Evolutionary conservation across 2,113 vertebrate species (phyloP).

Genomic region (Hystrix cristata): DNA sequence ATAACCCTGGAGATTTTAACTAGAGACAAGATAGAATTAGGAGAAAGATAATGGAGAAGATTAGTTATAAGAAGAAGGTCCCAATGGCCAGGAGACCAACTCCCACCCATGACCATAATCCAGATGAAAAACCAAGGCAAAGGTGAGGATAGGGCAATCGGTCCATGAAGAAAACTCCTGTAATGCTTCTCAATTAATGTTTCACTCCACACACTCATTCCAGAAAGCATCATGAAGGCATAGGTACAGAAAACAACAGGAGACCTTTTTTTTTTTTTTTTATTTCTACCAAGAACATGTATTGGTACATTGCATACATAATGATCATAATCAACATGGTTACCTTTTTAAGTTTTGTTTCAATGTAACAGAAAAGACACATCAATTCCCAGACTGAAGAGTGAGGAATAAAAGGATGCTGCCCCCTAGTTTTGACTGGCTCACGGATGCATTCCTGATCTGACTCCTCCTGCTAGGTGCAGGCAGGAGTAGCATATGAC

Average conservation of each 20-base stretch:
- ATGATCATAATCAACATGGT: no score
- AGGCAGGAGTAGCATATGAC: rapidly evolving
- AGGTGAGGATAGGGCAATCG: not conserved
- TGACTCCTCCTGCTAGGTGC: rapidly evolving
- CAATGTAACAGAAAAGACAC: not conserved
- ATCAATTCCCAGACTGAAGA: not conserved
- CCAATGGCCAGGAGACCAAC: not conserved
- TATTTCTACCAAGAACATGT: no score
- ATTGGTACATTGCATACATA: no score
- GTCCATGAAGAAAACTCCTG: not conserved
- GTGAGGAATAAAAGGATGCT: not conserved
- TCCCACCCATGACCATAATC: rapidly evolving
- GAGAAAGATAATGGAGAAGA: not conserved
- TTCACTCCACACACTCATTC: not conserved
- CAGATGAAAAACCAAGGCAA: not conserved
- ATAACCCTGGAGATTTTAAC: not conserved
- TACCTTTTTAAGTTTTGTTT: not conserved
- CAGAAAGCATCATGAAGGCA: not conserved
- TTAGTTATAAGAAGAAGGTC: not conserved
- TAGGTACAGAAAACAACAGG: not conserved
- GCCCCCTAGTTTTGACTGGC: not conserved
- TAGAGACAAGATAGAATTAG: not conserved
- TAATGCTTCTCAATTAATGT: not conserved
- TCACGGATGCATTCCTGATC: no score
- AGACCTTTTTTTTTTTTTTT: not conserved